Evolutionary conservation across 2,888 invertebrate genomes (phyloP).

Genomic region (Ariolimax columbianus): DNA sequence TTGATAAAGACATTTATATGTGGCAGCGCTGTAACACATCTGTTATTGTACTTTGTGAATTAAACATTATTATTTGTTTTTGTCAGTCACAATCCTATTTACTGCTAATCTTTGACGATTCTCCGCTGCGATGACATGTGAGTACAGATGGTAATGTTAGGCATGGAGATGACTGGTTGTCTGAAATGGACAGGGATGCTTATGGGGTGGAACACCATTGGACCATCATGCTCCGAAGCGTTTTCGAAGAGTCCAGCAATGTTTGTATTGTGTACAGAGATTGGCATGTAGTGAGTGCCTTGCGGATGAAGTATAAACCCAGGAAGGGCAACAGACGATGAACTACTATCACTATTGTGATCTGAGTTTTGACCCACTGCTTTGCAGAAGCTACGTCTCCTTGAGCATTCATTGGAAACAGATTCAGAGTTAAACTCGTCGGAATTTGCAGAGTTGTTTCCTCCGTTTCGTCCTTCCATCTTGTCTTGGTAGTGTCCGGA

Average conservation of each 20-base stretch:
- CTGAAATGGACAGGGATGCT: constrained; percentile 75
- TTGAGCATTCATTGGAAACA: constrained; percentile 35
- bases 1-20: too few species aligned
- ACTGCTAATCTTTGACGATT: constrained; percentile 32
- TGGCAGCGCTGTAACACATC: neutral
- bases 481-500: constrained; percentile 18
- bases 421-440: constrained; percentile 45
- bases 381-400: constrained; percentile 22
- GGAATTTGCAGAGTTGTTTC: constrained; percentile 43
- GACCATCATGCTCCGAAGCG: constrained; percentile 37
- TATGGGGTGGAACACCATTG: constrained; percentile 73
- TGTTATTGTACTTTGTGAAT: neutral
- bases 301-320: constrained; percentile 94
- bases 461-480: constrained; percentile 33
- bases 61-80: neutral
- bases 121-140: constrained; percentile 39
- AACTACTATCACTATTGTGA: constrained; percentile 18
- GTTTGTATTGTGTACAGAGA: constrained; percentile 78
- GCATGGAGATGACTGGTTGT: constrained; percentile 62
- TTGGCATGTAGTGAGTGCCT: constrained; percentile 92
- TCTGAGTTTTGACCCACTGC: constrained; percentile 24
- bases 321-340: constrained; percentile 81
- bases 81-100: neutral
- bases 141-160: constrained; percentile 50
- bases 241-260: constrained; percentile 78